Percentiles rank a stretch among this genome's conserved stretches.
phyloP scores from a whole-genome alignment of 2,888 invertebrate species.

The Lithophane semibrunnea region DNA sequence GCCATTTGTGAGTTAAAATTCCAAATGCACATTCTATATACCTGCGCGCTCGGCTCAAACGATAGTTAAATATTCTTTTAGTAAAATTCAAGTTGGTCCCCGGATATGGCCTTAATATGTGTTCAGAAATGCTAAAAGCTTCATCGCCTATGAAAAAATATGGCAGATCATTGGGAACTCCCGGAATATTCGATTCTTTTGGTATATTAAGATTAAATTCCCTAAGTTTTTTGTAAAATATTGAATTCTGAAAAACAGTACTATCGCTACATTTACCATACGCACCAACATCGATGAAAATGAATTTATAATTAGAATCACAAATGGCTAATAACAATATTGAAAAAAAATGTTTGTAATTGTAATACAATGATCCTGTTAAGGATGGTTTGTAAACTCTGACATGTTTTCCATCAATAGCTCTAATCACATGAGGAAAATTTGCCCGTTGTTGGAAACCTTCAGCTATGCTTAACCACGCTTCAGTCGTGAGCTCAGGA shows the following conservation, averaged over 20 bases:
- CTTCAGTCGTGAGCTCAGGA: constrained; percentile 31
- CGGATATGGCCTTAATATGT: constrained; percentile 29
- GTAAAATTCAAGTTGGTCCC: constrained; percentile 36
- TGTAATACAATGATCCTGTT: constrained; percentile 2
- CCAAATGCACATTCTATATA: constrained; percentile 45
- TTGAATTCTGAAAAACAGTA: constrained; percentile 40
- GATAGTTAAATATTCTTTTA: constrained; percentile 44
- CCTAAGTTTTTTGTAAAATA: constrained; percentile 40
- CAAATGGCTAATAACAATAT: constrained; percentile 14
- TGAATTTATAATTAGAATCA: constrained; percentile 45
- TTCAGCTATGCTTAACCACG: constrained; percentile 39
- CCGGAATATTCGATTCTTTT: constrained; percentile 33
- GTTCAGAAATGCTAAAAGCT: constrained; percentile 34
- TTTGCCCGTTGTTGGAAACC: constrained; percentile 35
- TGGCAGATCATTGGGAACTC: constrained; percentile 39
- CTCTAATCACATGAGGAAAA: constrained; percentile 34
- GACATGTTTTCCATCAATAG: constrained; percentile 36
- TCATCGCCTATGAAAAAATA: constrained; percentile 40
- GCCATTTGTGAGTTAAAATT: constrained; percentile 40
- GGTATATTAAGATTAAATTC: constrained; percentile 38
- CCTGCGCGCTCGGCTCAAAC: constrained; percentile 36
- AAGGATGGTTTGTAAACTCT: constrained; percentile 21
- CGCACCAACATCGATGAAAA: constrained; percentile 37
- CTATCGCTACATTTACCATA: constrained; percentile 40
- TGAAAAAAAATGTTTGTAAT: too few relatives aligned